Conservation (phyloP, 2,797 vertebrate genomes). For the Holocentrus rufus region DNA sequence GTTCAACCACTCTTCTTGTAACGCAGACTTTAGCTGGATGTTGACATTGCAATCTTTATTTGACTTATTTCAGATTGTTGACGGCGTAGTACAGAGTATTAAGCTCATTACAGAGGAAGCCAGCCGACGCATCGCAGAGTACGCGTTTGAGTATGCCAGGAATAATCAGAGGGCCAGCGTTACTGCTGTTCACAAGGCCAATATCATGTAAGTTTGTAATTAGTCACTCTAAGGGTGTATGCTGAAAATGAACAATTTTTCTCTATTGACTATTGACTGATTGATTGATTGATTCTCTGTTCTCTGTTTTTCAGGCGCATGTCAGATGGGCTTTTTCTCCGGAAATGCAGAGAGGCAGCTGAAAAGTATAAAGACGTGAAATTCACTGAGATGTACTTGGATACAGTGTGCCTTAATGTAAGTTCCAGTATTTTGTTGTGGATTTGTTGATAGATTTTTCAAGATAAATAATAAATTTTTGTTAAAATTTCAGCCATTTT, state of each 20-base stretch:
- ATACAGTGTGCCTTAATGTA: constrained; percentile 98
- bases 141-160: constrained; percentile 95
- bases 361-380: constrained; percentile 97
- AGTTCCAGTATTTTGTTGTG: constrained; percentile 30
- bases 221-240: constrained; percentile 6
- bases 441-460: not conserved
- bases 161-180: constrained; percentile 94
- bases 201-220: constrained; percentile 90
- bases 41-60: constrained; percentile 6
- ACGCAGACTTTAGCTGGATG: not conserved
- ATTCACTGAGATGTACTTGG: constrained; percentile 98
- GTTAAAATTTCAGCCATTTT: not conserved
- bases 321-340: constrained; percentile 97
- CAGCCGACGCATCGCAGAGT: constrained; percentile 93
- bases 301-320: constrained; percentile 88
- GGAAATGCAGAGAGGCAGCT: constrained; percentile 95
- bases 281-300: too few relatives aligned
- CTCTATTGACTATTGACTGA: not conserved
- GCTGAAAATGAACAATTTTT: not conserved
- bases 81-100: constrained; percentile 97
- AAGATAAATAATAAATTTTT: not conserved
- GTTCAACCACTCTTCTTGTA: not conserved
- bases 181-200: constrained; percentile 97
- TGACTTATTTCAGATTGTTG: constrained; percentile 89
- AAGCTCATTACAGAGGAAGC: constrained; percentile 96